Evolutionary conservation across 2,113 vertebrate genomes (phyloP).

Genomic region (Oryzias curvinotus): DNA sequence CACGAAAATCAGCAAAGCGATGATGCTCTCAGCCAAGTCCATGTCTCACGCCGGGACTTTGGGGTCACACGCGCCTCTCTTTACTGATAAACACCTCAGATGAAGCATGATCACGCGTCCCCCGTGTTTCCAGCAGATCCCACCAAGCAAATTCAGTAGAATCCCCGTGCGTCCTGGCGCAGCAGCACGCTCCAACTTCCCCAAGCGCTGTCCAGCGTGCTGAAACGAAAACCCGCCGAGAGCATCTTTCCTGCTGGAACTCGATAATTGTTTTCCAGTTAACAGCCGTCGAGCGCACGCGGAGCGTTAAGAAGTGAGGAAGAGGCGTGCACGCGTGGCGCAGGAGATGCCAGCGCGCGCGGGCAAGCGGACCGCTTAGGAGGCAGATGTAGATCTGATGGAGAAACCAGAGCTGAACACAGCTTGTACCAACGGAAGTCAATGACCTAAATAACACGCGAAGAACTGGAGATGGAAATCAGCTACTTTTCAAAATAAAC

Average conservation of each 20-base stretch:
- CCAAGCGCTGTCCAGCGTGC: conserved; percentile 83
- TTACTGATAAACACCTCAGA: conserved; percentile 12
- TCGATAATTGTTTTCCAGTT: conserved; percentile 7
- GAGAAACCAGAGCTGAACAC: background rate
- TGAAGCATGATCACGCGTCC: conserved; percentile 53
- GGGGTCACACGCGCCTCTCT: conserved; percentile 40
- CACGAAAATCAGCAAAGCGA: conserved; percentile 81
- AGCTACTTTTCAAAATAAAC: too few relatives aligned
- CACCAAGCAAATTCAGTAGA: conserved; percentile 2
- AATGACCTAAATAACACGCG: conserved; percentile 4
- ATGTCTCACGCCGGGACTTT: conserved; percentile 78
- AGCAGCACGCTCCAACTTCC: conserved; percentile 41
- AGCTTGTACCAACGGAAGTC: background rate
- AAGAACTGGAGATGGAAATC: background rate
- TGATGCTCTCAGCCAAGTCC: conserved; percentile 82
- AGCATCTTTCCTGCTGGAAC: conserved; percentile 24
- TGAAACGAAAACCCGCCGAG: conserved; percentile 61
- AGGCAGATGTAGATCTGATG: conserved; percentile 7
- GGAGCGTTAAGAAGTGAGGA: background rate
- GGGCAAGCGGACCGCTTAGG: background rate
- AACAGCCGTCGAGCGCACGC: conserved; percentile 7
- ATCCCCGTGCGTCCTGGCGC: conserved; percentile 38
- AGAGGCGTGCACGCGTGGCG: conserved; percentile 1
- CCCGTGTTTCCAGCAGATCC: conserved; percentile 15
- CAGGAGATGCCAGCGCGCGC: background rate